phyloP scores from a whole-genome alignment of 2,888 invertebrate species.

The Stenoptilia bipunctidactyla region DNA sequence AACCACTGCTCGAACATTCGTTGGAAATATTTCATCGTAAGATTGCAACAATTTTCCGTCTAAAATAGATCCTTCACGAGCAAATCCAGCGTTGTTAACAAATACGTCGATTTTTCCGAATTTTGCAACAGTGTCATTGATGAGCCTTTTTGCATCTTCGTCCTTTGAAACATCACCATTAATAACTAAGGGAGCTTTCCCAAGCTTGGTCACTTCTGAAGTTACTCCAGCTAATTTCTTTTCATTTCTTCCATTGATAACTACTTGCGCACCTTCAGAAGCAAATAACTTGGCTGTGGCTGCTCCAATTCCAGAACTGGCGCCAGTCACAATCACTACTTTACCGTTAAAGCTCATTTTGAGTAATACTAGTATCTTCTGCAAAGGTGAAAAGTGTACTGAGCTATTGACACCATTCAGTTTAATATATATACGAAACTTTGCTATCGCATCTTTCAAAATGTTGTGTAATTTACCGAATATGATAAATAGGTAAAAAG shows the following conservation, averaged over 20 bases:
- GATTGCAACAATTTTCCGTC: constrained; percentile 16
- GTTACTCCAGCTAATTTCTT: constrained; percentile 72
- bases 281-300: constrained; percentile 74
- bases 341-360: constrained; percentile 31
- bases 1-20: constrained; percentile 26
- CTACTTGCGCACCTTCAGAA: constrained; percentile 68
- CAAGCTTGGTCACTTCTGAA: constrained; percentile 14
- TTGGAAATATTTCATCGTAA: constrained; percentile 26
- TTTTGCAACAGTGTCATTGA: constrained; percentile 22
- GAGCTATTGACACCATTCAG: no score
- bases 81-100: constrained; percentile 30
- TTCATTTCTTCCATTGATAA: constrained; percentile 75
- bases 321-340: constrained; percentile 68
- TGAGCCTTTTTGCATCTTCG: constrained; percentile 20
- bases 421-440: no score
- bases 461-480: no score
- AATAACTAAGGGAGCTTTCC: constrained; percentile 20
- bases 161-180: constrained; percentile 28
- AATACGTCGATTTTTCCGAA: constrained; percentile 28
- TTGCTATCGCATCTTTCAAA: no score
- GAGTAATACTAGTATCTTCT: no score
- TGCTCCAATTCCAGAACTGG: constrained; percentile 78
- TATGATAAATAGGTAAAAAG: no score
- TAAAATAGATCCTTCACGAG: constrained; percentile 11
- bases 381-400: no score